Percentiles rank a stretch among this genome's conserved stretches.
Evolutionary conservation across 2,797 vertebrate genomes (phyloP).

Genomic region (Peromyscus melanophrys): DNA sequence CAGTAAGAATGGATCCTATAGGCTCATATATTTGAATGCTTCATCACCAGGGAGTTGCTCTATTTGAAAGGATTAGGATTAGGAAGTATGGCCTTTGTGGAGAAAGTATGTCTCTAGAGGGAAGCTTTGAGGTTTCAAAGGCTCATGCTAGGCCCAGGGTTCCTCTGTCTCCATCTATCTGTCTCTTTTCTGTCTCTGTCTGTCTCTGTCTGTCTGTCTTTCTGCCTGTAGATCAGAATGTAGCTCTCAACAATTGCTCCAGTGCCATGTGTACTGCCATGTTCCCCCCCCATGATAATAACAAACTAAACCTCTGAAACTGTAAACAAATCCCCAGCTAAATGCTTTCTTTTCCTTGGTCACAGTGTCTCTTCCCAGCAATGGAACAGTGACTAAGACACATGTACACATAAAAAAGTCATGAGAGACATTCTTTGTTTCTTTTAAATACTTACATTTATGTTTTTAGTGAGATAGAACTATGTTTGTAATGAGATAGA

Average conservation of each 20-base stretch:
- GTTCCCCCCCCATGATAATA: neutral
- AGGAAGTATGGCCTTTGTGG: neutral
- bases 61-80: neutral
- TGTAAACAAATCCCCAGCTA: neutral
- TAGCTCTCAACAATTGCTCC: too few relatives aligned
- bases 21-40: neutral
- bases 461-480: neutral
- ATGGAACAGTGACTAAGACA: neutral
- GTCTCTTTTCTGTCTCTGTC: neutral
- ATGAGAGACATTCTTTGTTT: neutral
- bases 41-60: neutral
- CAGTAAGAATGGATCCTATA: too few relatives aligned
- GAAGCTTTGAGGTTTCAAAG: neutral
- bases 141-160: neutral
- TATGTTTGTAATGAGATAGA: neutral
- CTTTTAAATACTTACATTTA: neutral
- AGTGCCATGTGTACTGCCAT: too few relatives aligned
- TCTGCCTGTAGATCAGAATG: neutral
- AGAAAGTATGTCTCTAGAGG: neutral
- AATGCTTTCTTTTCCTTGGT: neutral
- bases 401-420: neutral
- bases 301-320: neutral
- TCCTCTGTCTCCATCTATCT: neutral
- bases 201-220: neutral
- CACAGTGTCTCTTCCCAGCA: neutral